A percentile compares a stretch with the other conserved stretches of the same genome.
Evolutionary conservation across 2,888 invertebrate genomes (phyloP).

Genomic region (Ochropleura plecta): DNA sequence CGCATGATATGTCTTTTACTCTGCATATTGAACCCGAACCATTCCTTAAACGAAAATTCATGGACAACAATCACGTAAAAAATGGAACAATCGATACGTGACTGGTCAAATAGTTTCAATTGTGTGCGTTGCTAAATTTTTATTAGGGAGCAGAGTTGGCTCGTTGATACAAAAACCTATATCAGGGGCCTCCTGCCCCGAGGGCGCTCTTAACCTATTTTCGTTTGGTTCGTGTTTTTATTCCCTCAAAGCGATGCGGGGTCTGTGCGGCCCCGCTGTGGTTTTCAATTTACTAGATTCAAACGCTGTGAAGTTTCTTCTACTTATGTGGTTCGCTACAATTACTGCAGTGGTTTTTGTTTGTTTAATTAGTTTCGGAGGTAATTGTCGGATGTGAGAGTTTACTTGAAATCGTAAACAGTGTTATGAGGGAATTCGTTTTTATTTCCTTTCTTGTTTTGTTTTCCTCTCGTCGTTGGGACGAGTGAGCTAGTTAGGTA

Average conservation of each 20-base stretch:
- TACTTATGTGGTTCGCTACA: conserved; percentile 63
- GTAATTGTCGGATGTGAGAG: conserved; percentile 49
- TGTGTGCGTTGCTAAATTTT: conserved; percentile 74
- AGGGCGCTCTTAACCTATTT: conserved; percentile 85
- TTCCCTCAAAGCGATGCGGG: conserved; percentile 74
- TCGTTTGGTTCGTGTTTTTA: conserved; percentile 83
- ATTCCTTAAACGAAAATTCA: conserved; percentile 44
- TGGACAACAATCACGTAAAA: conserved; percentile 63
- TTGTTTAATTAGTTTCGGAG: conserved; percentile 65
- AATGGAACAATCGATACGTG: conserved; percentile 63
- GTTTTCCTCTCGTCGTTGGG: conserved; percentile 5
- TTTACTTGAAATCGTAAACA: conserved; percentile 46
- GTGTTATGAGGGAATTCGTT: conserved; percentile 25
- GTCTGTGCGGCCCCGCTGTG: conserved; percentile 74
- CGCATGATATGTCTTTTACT: conserved; percentile 1
- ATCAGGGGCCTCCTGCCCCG: conserved; percentile 73
- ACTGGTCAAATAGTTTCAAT: conserved; percentile 66
- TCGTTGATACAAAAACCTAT: conserved; percentile 79
- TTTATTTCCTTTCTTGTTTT: conserved; percentile 42
- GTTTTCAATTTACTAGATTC: conserved; percentile 82
- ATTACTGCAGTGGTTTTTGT: conserved; percentile 63
- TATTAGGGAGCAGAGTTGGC: conserved; percentile 72
- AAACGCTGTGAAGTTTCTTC: conserved; percentile 64
- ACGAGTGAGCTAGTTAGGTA: conserved; percentile 6
- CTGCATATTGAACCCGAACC: conserved; percentile 8